phyloP scores from a whole-genome alignment of 1,140 invertebrate genomes.

The Tribolium castaneum region DNA sequence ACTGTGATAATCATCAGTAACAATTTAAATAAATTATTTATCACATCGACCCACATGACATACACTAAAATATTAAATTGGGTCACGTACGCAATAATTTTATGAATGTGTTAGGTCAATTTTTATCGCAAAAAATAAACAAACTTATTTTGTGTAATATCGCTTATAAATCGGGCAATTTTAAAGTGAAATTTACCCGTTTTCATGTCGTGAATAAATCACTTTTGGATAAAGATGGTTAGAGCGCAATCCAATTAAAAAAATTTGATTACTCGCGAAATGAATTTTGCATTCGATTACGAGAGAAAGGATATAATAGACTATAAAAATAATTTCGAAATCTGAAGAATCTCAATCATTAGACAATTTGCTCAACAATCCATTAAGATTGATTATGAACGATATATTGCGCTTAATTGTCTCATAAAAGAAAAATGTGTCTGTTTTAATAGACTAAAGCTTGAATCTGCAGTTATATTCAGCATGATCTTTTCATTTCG shows the following conservation, averaged over 20 bases:
- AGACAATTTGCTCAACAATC: not conserved
- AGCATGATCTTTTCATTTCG: not conserved
- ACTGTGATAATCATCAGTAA: not conserved
- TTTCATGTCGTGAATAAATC: not conserved
- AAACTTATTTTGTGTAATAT: no score
- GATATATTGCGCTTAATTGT: not conserved
- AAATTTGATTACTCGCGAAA: not conserved
- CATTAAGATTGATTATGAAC: not conserved
- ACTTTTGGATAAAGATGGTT: not conserved
- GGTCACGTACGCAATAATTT: conserved; percentile 19
- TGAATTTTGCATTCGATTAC: not conserved
- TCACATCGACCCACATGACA: conserved; percentile 8
- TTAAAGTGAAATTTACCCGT: not conserved
- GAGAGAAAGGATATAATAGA: not conserved
- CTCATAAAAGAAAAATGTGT: not conserved
- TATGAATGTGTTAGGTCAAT: not conserved
- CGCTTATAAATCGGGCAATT: not conserved
- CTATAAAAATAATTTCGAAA: not conserved
- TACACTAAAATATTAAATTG: not conserved
- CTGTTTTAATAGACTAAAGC: not conserved
- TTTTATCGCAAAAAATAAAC: not conserved
- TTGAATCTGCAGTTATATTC: not conserved
- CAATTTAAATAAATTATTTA: not conserved
- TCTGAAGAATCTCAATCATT: not conserved
- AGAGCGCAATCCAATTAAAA: not conserved